Percentiles rank a stretch among this genome's conserved stretches.
Conservation (phyloP, 2,888 invertebrate genomes). For the Nemurella pictetii region DNA sequence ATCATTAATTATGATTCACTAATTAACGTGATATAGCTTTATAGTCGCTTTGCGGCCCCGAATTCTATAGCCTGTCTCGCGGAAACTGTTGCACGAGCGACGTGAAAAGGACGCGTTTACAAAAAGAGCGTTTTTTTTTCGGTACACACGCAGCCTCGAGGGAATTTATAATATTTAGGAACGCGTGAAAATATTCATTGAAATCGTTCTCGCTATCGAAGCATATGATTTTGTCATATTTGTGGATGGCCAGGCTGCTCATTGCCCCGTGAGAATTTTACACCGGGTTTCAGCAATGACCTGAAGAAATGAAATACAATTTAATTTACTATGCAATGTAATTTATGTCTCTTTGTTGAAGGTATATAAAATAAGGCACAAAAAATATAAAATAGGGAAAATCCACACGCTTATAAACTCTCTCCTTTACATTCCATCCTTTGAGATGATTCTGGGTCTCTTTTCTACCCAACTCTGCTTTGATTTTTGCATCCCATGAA, state of each 20-base stretch:
- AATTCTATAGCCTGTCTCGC: not conserved
- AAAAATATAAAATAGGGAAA: not conserved
- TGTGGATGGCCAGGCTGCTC: not conserved
- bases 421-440: too few species aligned
- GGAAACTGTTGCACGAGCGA: not conserved
- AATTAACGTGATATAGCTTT: not conserved
- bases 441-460: not conserved
- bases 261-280: not conserved
- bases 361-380: too few species aligned
- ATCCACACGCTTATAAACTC: not conserved
- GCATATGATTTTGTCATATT: not conserved
- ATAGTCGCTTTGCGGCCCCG: not conserved
- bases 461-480: not conserved
- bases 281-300: too few species aligned
- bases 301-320: too few species aligned
- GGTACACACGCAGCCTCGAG: not conserved
- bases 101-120: not conserved
- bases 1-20: not conserved
- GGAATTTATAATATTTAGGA: not conserved
- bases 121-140: not conserved
- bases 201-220: not conserved
- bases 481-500: not conserved
- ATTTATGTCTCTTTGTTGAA: too few species aligned
- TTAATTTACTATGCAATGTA: too few species aligned
- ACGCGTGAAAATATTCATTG: not conserved